These are phyloP conservation scores for Cantharis rufa DNA, from an alignment of 2,888 invertebrate species.

Conservation along the genomic window DNA sequence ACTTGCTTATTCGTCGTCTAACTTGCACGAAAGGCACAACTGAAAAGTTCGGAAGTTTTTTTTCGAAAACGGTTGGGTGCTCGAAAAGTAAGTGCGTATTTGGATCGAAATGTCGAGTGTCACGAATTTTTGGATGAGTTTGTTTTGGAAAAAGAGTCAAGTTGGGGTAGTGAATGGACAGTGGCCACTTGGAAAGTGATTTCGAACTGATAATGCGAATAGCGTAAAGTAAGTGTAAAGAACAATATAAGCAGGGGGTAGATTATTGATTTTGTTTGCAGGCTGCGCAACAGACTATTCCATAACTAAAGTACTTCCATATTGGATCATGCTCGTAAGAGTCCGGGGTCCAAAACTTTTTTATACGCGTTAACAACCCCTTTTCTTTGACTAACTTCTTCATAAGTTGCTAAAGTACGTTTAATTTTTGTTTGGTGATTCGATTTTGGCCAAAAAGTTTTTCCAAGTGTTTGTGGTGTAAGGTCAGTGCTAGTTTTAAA, in stretches of 20 bases:
- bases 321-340: conserved; percentile 52
- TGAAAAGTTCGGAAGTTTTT: conserved; percentile 26
- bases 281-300: conserved; percentile 44
- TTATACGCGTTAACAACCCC: conserved; percentile 48
- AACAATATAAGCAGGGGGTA: conserved; percentile 38
- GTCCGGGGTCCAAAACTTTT: conserved; percentile 50
- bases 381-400: conserved; percentile 48
- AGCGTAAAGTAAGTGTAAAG: conserved; percentile 36
- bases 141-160: background rate
- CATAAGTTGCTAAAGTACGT: conserved; percentile 46
- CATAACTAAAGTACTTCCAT: conserved; percentile 45
- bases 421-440: conserved; percentile 35
- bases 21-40: conserved; percentile 31
- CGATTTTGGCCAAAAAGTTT: conserved; percentile 29
- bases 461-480: conserved; percentile 27
- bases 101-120: background rate
- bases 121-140: background rate
- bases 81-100: background rate
- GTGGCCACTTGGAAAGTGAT: conserved; percentile 21
- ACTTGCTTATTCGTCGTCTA: conserved; percentile 29
- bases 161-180: conserved; percentile 1
- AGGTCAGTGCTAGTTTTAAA: conserved; percentile 40
- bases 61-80: conserved; percentile 8
- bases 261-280: conserved; percentile 44
- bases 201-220: conserved; percentile 25